Evolutionary conservation across 2,113 vertebrate species (phyloP), one percentile per base, ranked within the genome.

Genomic region (Pterocles burchelli): DNA sequence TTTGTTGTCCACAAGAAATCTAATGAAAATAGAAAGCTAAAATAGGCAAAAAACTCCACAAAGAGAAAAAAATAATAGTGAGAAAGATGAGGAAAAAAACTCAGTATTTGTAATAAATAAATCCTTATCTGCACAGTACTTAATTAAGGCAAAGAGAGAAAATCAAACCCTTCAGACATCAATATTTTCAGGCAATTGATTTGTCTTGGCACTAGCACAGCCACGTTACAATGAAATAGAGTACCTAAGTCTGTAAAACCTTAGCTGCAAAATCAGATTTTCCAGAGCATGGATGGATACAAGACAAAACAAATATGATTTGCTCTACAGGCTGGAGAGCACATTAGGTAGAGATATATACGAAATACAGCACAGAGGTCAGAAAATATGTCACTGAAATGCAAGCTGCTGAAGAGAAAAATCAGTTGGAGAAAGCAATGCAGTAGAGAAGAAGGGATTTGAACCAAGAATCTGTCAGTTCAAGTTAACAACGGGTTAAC

Each of bases 271-370:
- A 88, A 28, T 2, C 41, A 82, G 34, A 84, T 66, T 84, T 94
- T 88, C 55, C 61, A 74, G 63, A 80, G 74, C n/a, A 72, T 51
- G 26, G 22, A 89, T 36, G 10, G 41, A 36, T 49, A 34, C 19
- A 84, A 36, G n/a, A 85, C 52, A 84, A 90, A 95, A 85, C 26
- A 96, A 90, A 84, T 55, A 78, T 11, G 28, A 75, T 70, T 95
- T 93, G 22, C 25, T 75, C 41, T 84, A 59, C 15, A 62, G 46
- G 22, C 28, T 46, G 67, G 91, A 87, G 31, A 10, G 51, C 29
- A 51, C n/a, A 36, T 73, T 79, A 79, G n/a, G 48, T 52, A 82
- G 59, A 29, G 25, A 17, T 36, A 52, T 29, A 71, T 36, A 65
- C 46, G 93, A 93, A 90, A 75, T 29, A 66, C 7, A 7, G 10